phyloP scores from a whole-genome alignment of 2,113 vertebrate species.

The Astur gentilis region DNA sequence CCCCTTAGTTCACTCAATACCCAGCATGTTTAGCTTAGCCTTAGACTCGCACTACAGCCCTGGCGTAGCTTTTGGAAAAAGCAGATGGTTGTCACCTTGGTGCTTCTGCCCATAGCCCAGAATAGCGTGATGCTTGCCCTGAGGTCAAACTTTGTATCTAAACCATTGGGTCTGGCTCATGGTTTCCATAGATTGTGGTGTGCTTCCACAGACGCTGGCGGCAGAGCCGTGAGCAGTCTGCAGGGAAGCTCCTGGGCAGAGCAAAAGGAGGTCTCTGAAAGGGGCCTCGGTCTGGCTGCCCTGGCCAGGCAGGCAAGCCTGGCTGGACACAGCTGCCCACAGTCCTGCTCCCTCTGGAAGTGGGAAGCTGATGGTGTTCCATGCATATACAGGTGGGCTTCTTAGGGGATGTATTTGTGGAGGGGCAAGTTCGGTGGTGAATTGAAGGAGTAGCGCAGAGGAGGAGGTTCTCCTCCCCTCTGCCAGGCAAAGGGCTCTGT shows the following conservation, averaged over 20 bases:
- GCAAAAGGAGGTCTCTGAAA: neutral
- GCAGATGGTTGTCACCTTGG: neutral
- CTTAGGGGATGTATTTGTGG: neutral
- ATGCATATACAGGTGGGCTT: neutral
- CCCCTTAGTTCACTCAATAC: neutral
- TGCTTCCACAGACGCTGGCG: neutral
- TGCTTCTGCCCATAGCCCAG: neutral
- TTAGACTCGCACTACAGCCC: accelerated
- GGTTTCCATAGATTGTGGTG: accelerated
- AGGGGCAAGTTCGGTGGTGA: neutral
- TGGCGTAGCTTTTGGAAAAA: neutral
- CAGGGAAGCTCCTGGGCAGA: neutral
- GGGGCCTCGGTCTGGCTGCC: neutral
- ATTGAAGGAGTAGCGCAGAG: neutral
- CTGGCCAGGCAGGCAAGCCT: neutral
- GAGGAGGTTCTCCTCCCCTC: neutral
- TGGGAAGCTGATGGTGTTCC: neutral
- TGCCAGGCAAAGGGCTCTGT: neutral
- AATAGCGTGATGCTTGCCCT: neutral
- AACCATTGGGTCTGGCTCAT: neutral
- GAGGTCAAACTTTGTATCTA: neutral
- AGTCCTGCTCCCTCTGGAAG: no score
- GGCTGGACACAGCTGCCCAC: neutral
- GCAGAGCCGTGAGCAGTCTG: accelerated
- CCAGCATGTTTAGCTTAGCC: accelerated